Conservation (phyloP, 2,797 vertebrate genomes). For the Malurus leucopterus region DNA sequence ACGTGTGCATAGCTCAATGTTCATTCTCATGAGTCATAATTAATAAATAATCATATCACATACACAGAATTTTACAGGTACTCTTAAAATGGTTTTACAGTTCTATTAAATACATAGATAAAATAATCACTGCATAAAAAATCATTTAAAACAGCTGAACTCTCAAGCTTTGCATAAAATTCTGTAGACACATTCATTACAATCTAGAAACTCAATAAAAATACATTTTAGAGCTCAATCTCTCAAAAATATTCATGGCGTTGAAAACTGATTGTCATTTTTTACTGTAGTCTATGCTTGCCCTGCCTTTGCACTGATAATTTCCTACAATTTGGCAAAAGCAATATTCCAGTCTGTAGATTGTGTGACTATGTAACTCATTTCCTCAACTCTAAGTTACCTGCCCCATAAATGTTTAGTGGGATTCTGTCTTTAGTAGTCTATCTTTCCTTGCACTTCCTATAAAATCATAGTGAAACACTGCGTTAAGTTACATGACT, state of each 20-base stretch:
- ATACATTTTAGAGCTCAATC: slow-evolving; percentile 47
- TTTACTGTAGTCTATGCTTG: not conserved
- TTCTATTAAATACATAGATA: slow-evolving; percentile 65
- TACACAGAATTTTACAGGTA: slow-evolving; percentile 65
- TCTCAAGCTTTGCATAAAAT: slow-evolving; percentile 59
- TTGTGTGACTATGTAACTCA: not conserved
- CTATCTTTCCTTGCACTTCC: not conserved
- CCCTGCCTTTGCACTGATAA: not conserved
- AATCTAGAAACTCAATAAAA: slow-evolving; percentile 49
- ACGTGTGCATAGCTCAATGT: slow-evolving; percentile 36
- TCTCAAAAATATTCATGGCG: slow-evolving; percentile 33
- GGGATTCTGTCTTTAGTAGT: not conserved
- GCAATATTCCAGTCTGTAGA: not conserved
- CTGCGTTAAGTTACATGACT: not conserved
- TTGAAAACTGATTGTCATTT: slow-evolving; percentile 42
- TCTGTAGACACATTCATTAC: slow-evolving; percentile 50
- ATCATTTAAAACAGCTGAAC: slow-evolving; percentile 56
- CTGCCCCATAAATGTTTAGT: not conserved
- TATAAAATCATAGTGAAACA: not conserved
- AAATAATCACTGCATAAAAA: slow-evolving; percentile 72
- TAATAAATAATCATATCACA: slow-evolving; percentile 70
- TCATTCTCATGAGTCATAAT: slow-evolving; percentile 51
- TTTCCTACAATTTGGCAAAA: slow-evolving; percentile 4
- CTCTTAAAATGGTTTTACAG: slow-evolving; percentile 52
- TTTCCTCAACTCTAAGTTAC: not conserved